These are phyloP conservation scores for Antechinus flavipes DNA, from an alignment of 2,113 vertebrate genomes.

Conservation along the genomic window DNA sequence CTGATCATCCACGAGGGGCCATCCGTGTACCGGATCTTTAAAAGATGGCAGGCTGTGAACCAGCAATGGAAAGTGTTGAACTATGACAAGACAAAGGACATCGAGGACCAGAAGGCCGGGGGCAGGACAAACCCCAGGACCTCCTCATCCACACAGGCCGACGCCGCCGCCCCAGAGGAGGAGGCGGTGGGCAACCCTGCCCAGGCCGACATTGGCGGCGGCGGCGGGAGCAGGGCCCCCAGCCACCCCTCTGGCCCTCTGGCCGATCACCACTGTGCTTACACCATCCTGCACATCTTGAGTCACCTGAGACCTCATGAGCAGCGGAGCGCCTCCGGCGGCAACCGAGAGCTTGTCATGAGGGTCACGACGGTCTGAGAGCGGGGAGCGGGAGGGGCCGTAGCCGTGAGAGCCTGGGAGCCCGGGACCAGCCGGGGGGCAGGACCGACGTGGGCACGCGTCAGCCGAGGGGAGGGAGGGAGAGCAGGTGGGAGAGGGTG, in stretches of 20 bases:
- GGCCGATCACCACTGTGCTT: constrained; percentile 97
- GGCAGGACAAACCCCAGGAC: constrained; percentile 91
- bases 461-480: constrained; percentile 49
- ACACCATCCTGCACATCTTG: constrained; percentile 97
- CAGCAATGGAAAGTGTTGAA: constrained; percentile 99
- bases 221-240: constrained; percentile 83
- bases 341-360: constrained; percentile 98
- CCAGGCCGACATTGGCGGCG: constrained; percentile 66
- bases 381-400: constrained; percentile 80
- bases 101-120: constrained; percentile 91
- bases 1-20: constrained; percentile 98
- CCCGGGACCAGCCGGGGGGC: background rate
- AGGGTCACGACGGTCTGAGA: constrained; percentile 98
- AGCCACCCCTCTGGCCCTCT: constrained; percentile 84
- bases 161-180: constrained; percentile 76
- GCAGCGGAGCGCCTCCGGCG: constrained; percentile 88
- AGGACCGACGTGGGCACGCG: constrained; percentile 57
- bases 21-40: constrained; percentile 98
- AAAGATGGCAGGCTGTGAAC: constrained; percentile 99
- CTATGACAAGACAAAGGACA: constrained; percentile 97
- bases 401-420: constrained; percentile 74
- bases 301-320: constrained; percentile 96
- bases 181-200: constrained; percentile 49
- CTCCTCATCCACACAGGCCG: constrained; percentile 88
- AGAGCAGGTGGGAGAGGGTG: background rate